Evolutionary conservation across 2,888 invertebrate species (phyloP), one percentile per base, ranked within the genome.

Genomic region (Lithophane leautieri): DNA sequence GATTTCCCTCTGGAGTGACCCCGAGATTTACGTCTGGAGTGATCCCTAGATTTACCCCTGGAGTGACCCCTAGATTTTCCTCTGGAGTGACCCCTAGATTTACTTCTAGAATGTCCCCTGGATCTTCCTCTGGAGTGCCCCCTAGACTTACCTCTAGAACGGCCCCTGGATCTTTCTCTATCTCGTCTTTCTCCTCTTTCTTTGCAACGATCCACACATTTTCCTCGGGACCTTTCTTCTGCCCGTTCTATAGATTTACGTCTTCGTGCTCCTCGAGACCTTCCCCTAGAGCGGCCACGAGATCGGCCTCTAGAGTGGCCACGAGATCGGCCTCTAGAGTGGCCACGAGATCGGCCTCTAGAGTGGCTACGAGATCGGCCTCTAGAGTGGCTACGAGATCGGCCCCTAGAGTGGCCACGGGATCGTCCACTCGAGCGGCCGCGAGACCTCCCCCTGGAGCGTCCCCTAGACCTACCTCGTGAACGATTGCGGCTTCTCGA

Each of bases 151-250:
- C 73, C 73, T 63, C 77, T 79, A 12, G 71, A 79, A 28, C 72
- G 52, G 47, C 73, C 42, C 42, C 70, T 50, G 4, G 83, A 83
- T 42, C 73, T 73, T 11, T 71, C 70, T 63, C 81, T 70, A 0
- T 83, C 83, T 12, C 58, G 78, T 1, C 69, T 60, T 50, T 47
- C 50, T 60, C 70, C 50, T 58, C 50, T 50, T 1, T 62, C 56
- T 16, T 62, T 62, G 68, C 80, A 84, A 40, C 76, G 63, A 47
- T 7, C 78, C 73, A 67, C 82, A 71, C 47, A 84, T 82, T 54
- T 56, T 22, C 44, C 40, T 42, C 50, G 14, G 22, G 16, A 16
- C 7, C 2, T 70, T 22, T 61, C 69, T 62, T 81, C 66, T 9
- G 83, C 82, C 11, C 44, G 72, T 4, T 73, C 85, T 44, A 71